Percentiles rank a stretch among this genome's conserved stretches.
Conservation (phyloP, 2,113 vertebrate species). For the Collichthys lucidus region DNA sequence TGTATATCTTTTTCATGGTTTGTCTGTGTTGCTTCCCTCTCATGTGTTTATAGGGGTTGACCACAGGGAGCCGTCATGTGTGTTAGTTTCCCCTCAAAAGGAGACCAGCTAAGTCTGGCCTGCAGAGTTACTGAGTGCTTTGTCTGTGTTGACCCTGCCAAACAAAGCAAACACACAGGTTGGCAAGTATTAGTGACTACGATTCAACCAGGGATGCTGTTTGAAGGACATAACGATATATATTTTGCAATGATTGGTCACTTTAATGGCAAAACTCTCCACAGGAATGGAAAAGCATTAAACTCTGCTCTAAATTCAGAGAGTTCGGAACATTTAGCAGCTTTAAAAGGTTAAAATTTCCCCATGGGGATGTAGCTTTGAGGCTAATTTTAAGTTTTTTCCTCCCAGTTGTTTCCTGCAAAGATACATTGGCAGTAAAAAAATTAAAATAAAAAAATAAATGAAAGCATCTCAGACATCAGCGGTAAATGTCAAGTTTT, state of each 20-base stretch:
- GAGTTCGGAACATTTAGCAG: constrained; percentile 7
- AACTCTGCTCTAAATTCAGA: constrained; percentile 3
- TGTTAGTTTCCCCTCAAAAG: constrained; percentile 55
- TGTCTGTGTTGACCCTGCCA: constrained; percentile 81
- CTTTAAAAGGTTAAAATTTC: constrained; percentile 16
- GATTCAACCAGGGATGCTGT: constrained; percentile 5
- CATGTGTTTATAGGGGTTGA: constrained; percentile 79
- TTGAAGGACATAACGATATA: constrained; percentile 26
- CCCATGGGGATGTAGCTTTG: background rate
- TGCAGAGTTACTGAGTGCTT: constrained; percentile 64
- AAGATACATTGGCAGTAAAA: constrained; percentile 7
- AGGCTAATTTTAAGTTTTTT: background rate
- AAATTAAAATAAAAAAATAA: background rate
- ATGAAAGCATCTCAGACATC: constrained; percentile 22
- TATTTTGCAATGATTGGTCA: constrained; percentile 26
- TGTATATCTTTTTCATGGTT: constrained; percentile 89
- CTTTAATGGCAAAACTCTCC: constrained; percentile 12
- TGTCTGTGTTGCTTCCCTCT: constrained; percentile 81
- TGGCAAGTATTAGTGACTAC: constrained; percentile 63
- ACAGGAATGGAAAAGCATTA: background rate
- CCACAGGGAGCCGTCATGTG: constrained; percentile 65
- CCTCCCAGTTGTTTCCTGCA: constrained; percentile 1
- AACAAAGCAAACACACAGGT: constrained; percentile 81
- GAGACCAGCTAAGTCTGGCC: constrained; percentile 72
- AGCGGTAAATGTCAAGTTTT: constrained; percentile 55